Base-by-base conservation (phyloP, 1,140 invertebrate genomes). In the Heliconius melpomene region DNA sequence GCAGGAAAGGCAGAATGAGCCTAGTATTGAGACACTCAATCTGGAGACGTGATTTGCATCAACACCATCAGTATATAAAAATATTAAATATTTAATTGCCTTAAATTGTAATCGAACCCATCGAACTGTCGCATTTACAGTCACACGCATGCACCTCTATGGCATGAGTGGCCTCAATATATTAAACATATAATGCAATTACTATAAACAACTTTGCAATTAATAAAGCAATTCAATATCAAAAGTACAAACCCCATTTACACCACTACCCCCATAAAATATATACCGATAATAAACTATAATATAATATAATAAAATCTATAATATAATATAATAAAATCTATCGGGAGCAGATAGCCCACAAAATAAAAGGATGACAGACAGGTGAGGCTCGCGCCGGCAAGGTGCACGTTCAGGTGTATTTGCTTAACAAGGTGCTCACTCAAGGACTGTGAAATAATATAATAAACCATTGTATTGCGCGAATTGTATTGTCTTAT, bases 371-470 rank as follows among this genome's bases (percentile, higher is more conserved):
- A 77, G 71, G 80, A 82, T 66, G 80, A 86, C 79, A 84, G 85
- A 88, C 81, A 83, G 86, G 83, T 83, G 82, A 79, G 85, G 73
- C 79, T 82, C 81, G 82, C 85, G 83, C 86, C 81, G 81, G 89
- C 92, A 94, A 94, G 92, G 92, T 94, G 91, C 92, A 91, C 87
- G 91, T 88, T 94, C 92, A 94, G 92, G 92, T 93, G 92, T 94
- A 87, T 91, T 92, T 91, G 89, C 89, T 89, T 87, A 87, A 90
- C 90, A 93, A 92, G 92, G 89, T 91, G 91, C 87, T 90, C 76
- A 84, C 82, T 86, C 86, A 83, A 88, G 88, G 88, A 82, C 84
- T 81, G 75, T 78, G 82, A 16, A 29, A 82, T 88, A 86, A 85
- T 85, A 87, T 85, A 85, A 81, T 85, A 85, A 71, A 60, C 72